Conservation (phyloP, 2,797 vertebrate species). For the Stomatorhinus walkeri region DNA sequence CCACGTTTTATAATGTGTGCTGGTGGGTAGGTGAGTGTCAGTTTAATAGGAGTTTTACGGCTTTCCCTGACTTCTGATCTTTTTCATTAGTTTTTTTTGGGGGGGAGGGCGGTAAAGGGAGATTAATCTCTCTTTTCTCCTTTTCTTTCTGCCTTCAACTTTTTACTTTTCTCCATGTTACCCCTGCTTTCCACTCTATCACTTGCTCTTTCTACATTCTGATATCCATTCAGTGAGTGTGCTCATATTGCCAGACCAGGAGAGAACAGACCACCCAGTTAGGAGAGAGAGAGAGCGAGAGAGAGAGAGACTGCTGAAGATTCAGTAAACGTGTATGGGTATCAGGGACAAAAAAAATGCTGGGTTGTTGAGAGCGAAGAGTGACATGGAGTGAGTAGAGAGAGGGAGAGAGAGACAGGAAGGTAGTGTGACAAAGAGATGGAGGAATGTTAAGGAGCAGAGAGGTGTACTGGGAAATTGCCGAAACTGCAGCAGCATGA, state of each 20-base stretch:
- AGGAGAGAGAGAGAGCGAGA: constrained; percentile 9
- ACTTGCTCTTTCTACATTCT: background rate
- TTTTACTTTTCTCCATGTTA: background rate
- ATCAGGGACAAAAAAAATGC: constrained; percentile 11
- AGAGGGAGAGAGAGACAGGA: constrained; percentile 44
- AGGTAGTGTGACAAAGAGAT: constrained; percentile 37
- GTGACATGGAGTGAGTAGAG: constrained; percentile 39
- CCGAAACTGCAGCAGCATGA: constrained; percentile 49
- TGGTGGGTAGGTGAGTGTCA: background rate
- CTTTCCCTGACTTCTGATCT: constrained; percentile 24
- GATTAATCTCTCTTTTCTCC: background rate
- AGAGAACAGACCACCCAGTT: constrained; percentile 39
- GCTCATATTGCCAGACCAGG: constrained; percentile 11
- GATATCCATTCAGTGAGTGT: background rate
- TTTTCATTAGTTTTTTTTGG: background rate
- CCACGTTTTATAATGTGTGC: background rate
- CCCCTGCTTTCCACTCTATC: background rate
- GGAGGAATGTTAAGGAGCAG: constrained; percentile 13
- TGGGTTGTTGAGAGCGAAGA: constrained; percentile 1
- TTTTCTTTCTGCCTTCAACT: background rate
- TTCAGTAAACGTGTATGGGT: constrained; percentile 16
- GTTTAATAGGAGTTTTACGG: constrained; percentile 21
- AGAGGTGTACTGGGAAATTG: constrained; percentile 30
- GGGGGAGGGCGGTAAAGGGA: background rate
- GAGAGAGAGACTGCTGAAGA: constrained; percentile 13